Percentiles rank a stretch among this genome's conserved stretches.
Evolutionary conservation across 2,888 invertebrate genomes (phyloP).

Genomic region (Halictus ligatus): DNA sequence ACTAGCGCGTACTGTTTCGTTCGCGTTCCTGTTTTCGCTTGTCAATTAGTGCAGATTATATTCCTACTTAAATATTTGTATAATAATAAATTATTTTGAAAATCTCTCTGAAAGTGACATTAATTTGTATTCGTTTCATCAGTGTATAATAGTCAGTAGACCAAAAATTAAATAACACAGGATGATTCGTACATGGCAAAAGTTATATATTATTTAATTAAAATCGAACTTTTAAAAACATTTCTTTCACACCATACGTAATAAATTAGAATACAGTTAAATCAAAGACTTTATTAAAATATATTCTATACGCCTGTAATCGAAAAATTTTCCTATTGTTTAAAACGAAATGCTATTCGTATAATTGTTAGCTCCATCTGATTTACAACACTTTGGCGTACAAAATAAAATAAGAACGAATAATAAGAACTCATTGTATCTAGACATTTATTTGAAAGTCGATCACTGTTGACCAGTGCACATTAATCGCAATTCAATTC

Average conservation of each 20-base stretch:
- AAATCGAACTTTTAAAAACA: neutral
- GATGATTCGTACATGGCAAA: neutral
- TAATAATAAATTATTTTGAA: neutral
- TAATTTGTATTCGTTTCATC: neutral
- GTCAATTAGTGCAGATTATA: neutral
- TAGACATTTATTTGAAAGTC: no score
- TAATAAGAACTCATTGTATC: no score
- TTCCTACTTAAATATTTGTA: neutral
- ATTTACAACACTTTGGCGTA: no score
- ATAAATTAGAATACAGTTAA: neutral
- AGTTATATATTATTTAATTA: neutral
- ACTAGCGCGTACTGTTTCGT: conserved; percentile 24
- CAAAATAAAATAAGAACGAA: no score
- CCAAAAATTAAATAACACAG: neutral
- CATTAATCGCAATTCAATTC: neutral
- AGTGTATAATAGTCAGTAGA: neutral
- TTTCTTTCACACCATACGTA: neutral
- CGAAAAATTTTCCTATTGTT: no score
- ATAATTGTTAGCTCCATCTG: no score
- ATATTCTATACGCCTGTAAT: neutral
- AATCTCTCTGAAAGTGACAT: no score
- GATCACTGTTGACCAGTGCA: no score
- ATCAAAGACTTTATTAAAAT: neutral
- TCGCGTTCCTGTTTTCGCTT: neutral
- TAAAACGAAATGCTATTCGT: no score